These are phyloP conservation scores for Malacoraja senta DNA, from an alignment of 2,797 vertebrate species.

Conservation along the genomic window DNA sequence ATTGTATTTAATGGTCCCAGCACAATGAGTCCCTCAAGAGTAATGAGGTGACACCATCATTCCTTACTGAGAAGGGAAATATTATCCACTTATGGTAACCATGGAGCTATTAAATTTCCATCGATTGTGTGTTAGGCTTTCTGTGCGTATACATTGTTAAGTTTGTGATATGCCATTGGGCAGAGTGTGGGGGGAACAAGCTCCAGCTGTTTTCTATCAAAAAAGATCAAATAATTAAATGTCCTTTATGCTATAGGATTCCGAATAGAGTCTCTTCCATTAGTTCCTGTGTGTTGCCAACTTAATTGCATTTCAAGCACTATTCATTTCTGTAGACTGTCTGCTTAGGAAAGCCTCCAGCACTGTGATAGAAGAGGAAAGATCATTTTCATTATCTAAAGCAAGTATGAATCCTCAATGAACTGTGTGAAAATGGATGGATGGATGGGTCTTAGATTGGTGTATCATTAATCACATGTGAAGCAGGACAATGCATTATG, in stretches of 20 bases:
- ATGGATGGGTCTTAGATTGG: background rate
- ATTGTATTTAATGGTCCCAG: background rate
- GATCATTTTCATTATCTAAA: background rate
- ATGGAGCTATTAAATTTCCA: background rate
- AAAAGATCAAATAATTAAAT: background rate
- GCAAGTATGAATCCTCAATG: background rate
- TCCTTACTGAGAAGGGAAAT: background rate
- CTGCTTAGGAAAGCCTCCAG: background rate
- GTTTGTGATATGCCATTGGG: background rate
- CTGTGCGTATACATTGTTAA: background rate
- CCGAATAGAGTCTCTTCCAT: background rate
- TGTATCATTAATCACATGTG: background rate
- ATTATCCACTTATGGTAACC: too few relatives aligned
- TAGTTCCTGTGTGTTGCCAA: background rate
- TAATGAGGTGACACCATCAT: background rate
- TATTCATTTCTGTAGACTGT: background rate
- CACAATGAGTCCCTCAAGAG: background rate
- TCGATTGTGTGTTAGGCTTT: background rate
- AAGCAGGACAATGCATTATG: background rate
- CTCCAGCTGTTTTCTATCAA: background rate
- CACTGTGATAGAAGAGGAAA: background rate
- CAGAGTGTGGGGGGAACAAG: background rate
- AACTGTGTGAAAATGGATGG: background rate
- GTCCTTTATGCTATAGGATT: background rate
- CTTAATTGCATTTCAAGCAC: conserved; percentile 17